These are phyloP conservation scores for Alcis repandata DNA, from an alignment of 2,888 invertebrate species.

Conservation along the genomic window DNA sequence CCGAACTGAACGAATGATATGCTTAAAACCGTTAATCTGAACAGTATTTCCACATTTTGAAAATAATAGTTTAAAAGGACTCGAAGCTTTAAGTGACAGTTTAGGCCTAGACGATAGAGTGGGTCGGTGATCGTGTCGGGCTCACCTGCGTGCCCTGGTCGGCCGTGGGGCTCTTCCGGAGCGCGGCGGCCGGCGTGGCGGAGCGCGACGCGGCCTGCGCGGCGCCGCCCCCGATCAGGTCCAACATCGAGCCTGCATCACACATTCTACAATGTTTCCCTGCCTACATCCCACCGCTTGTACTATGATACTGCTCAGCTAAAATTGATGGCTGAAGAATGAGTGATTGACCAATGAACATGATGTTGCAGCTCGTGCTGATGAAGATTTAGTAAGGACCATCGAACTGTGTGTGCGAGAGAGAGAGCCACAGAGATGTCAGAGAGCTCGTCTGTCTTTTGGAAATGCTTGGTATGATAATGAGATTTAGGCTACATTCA, in stretches of 20 bases:
- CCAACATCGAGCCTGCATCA: conserved; percentile 86
- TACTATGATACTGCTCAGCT: not conserved
- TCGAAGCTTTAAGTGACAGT: too few relatives aligned
- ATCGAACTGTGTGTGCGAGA: not conserved
- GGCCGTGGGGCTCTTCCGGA: conserved; percentile 94
- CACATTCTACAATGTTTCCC: too few relatives aligned
- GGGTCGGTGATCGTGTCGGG: not conserved
- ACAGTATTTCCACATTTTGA: not conserved
- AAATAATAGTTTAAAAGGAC: not conserved
- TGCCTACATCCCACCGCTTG: not conserved
- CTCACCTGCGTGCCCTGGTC: conserved; percentile 93
- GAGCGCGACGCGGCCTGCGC: conserved; percentile 89
- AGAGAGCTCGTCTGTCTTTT: not conserved
- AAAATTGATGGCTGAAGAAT: too few relatives aligned
- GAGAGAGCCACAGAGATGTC: not conserved
- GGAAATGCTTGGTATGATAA: not conserved
- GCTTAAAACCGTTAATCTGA: too few relatives aligned
- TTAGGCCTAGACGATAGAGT: too few relatives aligned
- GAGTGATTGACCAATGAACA: too few relatives aligned
- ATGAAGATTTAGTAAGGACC: too few relatives aligned
- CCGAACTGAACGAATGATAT: too few relatives aligned
- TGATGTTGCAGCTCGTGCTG: too few relatives aligned
- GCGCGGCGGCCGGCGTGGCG: conserved; percentile 91
- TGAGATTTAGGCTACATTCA: not conserved
- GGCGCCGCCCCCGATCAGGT: conserved; percentile 89